Evolutionary conservation across 2,888 invertebrate genomes (phyloP).

Genomic region (Suillia variegata): DNA sequence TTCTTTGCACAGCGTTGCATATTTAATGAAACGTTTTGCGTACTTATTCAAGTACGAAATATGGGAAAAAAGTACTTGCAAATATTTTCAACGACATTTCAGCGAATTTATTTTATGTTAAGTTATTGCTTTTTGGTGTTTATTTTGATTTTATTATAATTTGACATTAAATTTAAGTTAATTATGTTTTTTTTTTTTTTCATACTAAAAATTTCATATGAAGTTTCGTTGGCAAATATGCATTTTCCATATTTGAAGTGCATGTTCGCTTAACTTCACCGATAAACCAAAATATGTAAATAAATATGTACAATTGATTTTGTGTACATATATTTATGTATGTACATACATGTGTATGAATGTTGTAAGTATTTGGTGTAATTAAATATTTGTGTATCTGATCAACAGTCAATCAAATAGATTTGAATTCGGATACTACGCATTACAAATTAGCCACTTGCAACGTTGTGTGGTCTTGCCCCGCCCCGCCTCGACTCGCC

Average conservation of each 20-base stretch:
- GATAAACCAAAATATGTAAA: background rate
- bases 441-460: conserved; percentile 3
- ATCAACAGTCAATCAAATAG: conserved; percentile 27
- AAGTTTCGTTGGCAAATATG: too few species aligned
- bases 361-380: too few species aligned
- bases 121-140: too few species aligned
- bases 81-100: too few species aligned
- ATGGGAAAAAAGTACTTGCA: too few species aligned
- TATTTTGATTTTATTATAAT: too few species aligned
- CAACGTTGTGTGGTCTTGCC: too few species aligned
- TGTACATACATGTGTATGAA: background rate
- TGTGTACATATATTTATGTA: background rate
- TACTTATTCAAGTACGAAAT: background rate
- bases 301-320: background rate
- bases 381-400: conserved; percentile 21
- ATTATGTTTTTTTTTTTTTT: too few species aligned
- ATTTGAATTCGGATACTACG: conserved; percentile 9
- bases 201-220: too few species aligned
- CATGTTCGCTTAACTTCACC: background rate
- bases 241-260: background rate
- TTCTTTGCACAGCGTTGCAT: background rate
- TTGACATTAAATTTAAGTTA: too few species aligned
- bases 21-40: conserved; percentile 3
- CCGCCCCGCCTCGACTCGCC: too few species aligned
- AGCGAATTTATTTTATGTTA: too few species aligned